phyloP scores from a whole-genome alignment of 92 coral and sea anemone species.

The Meandrina meandrites region DNA sequence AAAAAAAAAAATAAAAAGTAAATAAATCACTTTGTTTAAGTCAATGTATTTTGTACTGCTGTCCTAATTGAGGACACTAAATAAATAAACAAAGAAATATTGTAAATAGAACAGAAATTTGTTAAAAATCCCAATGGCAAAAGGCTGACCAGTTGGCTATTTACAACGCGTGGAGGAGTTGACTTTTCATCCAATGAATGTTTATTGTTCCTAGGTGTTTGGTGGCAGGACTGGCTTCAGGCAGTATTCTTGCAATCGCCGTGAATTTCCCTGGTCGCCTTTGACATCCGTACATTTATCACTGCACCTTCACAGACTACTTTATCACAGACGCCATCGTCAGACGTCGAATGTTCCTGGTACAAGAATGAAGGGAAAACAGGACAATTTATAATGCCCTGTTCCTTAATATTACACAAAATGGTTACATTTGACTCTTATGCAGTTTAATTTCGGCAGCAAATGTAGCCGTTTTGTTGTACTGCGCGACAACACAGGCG shows the following conservation, averaged over 20 bases:
- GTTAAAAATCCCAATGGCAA: too few relatives aligned
- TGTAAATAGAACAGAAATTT: too few relatives aligned
- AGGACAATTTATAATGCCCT: not conserved
- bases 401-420: not conserved
- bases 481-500: not conserved
- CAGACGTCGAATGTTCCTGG: not conserved
- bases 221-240: slow-evolving; percentile 97
- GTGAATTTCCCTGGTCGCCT: slow-evolving; percentile 92
- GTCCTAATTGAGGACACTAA: too few relatives aligned
- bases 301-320: not conserved
- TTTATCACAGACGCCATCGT: not conserved
- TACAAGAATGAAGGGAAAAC: not conserved
- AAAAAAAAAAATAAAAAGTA: too few relatives aligned
- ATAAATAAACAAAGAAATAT: too few relatives aligned
- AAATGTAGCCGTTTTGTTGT: not conserved
- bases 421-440: not conserved
- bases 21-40: too few relatives aligned
- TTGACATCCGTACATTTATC: slow-evolving; percentile 36
- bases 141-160: too few relatives aligned
- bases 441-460: not conserved
- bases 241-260: slow-evolving; percentile 93
- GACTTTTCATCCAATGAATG: not conserved
- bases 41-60: too few relatives aligned
- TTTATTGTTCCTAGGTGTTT: slow-evolving; percentile 70
- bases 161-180: too few relatives aligned